Evolutionary conservation across 2,113 vertebrate species (phyloP).

Genomic region (Origma solitaria): DNA sequence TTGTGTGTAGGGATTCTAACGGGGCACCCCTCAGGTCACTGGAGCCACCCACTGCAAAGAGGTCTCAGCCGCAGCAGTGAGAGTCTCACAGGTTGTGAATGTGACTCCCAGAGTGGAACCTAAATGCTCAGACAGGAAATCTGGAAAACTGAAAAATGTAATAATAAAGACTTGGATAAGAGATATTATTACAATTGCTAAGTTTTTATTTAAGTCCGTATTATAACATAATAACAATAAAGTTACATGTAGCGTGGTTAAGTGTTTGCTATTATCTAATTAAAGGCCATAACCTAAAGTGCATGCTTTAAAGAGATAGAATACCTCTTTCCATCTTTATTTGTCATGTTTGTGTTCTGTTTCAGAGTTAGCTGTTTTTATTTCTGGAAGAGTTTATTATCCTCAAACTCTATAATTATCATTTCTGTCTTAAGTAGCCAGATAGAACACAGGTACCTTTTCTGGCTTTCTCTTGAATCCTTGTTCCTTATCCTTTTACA

Average conservation of each 20-base stretch:
- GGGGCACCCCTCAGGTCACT: fast-evolving
- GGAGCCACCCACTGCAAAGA: not conserved
- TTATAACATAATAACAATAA: not conserved
- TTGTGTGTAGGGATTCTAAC: not conserved
- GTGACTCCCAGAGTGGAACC: not conserved
- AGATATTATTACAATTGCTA: not conserved
- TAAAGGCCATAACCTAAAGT: not conserved
- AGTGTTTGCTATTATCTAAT: not conserved
- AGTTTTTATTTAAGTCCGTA: not conserved
- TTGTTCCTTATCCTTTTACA: not conserved
- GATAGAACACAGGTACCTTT: not conserved
- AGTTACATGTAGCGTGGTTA: not conserved
- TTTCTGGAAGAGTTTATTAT: not conserved
- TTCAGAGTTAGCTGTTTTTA: not conserved
- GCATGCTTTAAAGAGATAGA: not conserved
- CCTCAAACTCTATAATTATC: fast-evolving
- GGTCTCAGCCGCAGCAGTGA: not conserved
- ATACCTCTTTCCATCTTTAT: not conserved
- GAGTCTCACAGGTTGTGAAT: not conserved
- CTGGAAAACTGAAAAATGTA: not conserved
- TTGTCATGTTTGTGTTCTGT: not conserved
- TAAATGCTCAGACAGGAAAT: not conserved
- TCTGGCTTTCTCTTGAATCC: not conserved
- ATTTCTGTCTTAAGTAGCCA: not conserved
- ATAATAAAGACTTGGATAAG: not conserved